Evolutionary conservation across 2,113 vertebrate genomes (phyloP), one percentile per base, ranked within the genome.

Genomic region (Phycodurus eques): DNA sequence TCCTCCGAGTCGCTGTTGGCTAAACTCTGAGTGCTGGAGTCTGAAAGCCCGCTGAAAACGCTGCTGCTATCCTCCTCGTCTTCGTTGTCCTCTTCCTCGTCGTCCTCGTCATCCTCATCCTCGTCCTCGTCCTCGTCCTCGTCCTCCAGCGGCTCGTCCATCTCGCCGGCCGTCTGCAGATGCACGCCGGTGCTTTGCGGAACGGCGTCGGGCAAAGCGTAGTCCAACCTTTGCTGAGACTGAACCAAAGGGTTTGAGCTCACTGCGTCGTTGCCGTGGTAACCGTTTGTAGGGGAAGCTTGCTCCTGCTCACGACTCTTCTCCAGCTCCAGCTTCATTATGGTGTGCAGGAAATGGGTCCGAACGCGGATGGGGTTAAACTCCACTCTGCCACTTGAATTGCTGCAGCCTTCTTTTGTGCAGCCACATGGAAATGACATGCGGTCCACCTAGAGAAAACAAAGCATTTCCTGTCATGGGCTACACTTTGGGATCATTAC

Each of bases 361-460:
- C 98, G 95, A 76, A 99, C 98, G n/a, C 98, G 95, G 86, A 99
- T 98, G 62, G 98, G 98, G 86, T 98, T 99, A 85, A 99, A 99
- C 90, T 99, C 98, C 71, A 99, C 98, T 88, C 98, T 93, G 73
- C 98, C 98, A 14, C 96, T 94, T 33, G 95, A 94, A 87, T 99
- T 99, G 88, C 95, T 99, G 91, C 98, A 99, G 82, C 98, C 97
- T 88, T 98, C 97, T 87, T 98, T 98, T 80, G 95, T 95, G 91
- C 98, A 99, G 88, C 98, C 98, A 8, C 98, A 99, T 0, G 97
- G 98, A 85, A 99, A 99, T 69, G 96, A 96, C 98, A 99, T 98
- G 44, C 98, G 98, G 91, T 99, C 98, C 94, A 99, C 98, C 98
- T 98, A 83, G 70, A 47, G 79, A 79, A 87, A 85, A 56, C 79